These are phyloP conservation scores for Pterocles orientalis DNA, from an alignment of 2,113 vertebrate genomes.

Conservation along the genomic window DNA sequence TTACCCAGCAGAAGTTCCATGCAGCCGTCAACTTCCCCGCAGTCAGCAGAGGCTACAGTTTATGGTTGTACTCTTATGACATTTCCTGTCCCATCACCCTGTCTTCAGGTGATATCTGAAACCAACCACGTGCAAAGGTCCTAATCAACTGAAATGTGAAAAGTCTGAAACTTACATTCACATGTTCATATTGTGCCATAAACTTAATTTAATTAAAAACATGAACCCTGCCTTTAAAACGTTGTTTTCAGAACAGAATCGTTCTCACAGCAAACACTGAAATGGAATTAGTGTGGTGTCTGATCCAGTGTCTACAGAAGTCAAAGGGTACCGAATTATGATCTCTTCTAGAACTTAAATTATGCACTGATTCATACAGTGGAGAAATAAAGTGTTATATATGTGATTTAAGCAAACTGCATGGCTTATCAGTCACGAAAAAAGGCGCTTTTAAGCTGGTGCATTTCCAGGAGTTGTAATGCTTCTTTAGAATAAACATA, in stretches of 20 bases:
- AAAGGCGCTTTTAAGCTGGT: neutral
- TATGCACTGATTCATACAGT: neutral
- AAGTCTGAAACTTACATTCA: neutral
- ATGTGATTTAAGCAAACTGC: neutral
- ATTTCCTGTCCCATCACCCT: neutral
- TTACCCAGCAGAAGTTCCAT: neutral
- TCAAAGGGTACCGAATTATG: neutral
- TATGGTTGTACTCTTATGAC: accelerated
- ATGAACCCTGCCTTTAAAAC: neutral
- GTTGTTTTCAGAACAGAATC: neutral
- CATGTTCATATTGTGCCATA: neutral
- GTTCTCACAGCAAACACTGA: neutral
- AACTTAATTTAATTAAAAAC: neutral
- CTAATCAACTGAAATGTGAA: neutral
- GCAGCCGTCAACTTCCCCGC: neutral
- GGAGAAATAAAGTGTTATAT: neutral
- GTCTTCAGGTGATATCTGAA: neutral
- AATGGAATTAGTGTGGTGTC: neutral
- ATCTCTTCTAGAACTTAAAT: neutral
- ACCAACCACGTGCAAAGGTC: neutral
- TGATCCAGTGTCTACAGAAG: neutral
- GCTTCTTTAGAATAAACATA: neutral
- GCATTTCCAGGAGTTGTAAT: neutral
- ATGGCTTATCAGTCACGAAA: neutral
- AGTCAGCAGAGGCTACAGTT: neutral